These are phyloP conservation scores for Amphimedon queenslandica DNA, from an alignment of 37 sponge, comb jelly and placozoan species.

Conservation along the genomic window DNA sequence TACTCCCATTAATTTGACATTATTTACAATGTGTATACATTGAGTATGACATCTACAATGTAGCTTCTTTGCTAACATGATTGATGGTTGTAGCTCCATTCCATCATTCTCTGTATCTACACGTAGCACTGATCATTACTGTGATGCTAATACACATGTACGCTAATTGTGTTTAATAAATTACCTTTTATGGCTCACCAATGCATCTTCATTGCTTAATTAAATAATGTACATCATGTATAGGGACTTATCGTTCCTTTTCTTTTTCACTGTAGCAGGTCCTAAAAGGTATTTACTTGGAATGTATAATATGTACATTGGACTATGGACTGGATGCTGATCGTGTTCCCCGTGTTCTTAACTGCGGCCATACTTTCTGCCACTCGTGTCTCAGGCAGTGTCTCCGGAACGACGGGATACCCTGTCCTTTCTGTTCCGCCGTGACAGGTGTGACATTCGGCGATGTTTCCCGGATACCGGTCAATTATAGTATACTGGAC, in stretches of 20 bases:
- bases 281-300: slow-evolving; percentile 12
- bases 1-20: too few relatives aligned
- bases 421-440: slow-evolving; percentile 49
- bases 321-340: slow-evolving; percentile 30
- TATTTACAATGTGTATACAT: too few relatives aligned
- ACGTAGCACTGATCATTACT: too few relatives aligned
- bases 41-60: too few relatives aligned
- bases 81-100: too few relatives aligned
- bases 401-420: slow-evolving; percentile 10
- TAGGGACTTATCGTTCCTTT: too few relatives aligned
- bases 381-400: slow-evolving; percentile 40
- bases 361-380: slow-evolving; percentile 77
- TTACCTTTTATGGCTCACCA: neutral
- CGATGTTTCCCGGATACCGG: slow-evolving; percentile 31
- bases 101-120: too few relatives aligned
- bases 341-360: slow-evolving; percentile 37
- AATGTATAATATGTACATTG: slow-evolving; percentile 60
- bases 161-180: too few relatives aligned
- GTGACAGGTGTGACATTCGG: slow-evolving; percentile 18
- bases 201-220: too few relatives aligned
- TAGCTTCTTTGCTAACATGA: too few relatives aligned
- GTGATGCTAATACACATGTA: too few relatives aligned
- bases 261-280: neutral
- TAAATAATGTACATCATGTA: too few relatives aligned
- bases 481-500: slow-evolving; percentile 59